Base-by-base conservation (phyloP, 1,140 invertebrate species). In the Meloidogyne chitwoodi region DNA sequence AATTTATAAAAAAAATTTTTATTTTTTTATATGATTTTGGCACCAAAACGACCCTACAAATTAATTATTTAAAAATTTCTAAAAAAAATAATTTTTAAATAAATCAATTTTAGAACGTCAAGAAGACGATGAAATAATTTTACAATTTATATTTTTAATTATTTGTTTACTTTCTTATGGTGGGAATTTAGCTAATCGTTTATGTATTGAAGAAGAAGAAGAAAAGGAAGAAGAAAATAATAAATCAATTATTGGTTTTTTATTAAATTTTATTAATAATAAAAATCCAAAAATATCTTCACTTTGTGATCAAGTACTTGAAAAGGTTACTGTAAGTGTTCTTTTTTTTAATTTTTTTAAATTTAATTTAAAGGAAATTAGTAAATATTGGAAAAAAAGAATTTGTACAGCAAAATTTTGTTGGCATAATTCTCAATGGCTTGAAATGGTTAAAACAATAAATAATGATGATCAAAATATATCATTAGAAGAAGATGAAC, bases 231-330 rank as follows among this genome's bases (percentile, higher is more conserved):
- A 34, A 74, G 61, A 11, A 4, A 34, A 14, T 29, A n/a, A 29
- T 68, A 8, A 77, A 80, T 14, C 24, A 74, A 6, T 27, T 65
- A 61, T 71, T 76, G 24, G 79, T 77, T 31, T 98, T 97, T 89
- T 90, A 98, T n/a, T 98, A 74, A 95, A 98, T 89, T 90, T 99
- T 71, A 93, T 98, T 92, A 93, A 96, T 88, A 95, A 98, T 87
- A 95, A 95, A 88, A 98, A 98, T 89, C 91, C 92, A 75, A 91
- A 93, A 86, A 94, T 98, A 72, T 90, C 94, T 79, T 93, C 93
- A 89, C 91, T 96, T 67, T 96, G 94, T 84, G 93, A 95, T 88
- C 91, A 91, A 61, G 94, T 93, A 83, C 90, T 97, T 65, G 93
- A 96, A 88, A 92, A 95, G 19, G 94, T 96, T 85, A 92, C 93